These are phyloP conservation scores for Paracanthobrama guichenoti DNA, from an alignment of 2,113 vertebrate species.

Conservation along the genomic window DNA sequence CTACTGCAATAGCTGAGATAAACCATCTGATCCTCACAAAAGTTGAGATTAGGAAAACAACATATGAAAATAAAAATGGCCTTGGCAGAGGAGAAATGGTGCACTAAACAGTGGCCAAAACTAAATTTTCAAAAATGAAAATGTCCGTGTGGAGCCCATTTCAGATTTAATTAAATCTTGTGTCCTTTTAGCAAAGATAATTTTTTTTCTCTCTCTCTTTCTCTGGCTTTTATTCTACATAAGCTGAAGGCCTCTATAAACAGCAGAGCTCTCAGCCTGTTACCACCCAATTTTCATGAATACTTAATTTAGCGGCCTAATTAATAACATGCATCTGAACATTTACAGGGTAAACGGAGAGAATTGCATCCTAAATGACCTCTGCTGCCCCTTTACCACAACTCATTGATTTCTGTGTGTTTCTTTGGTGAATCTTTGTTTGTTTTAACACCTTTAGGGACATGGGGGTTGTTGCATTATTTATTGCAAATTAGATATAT, in stretches of 20 bases:
- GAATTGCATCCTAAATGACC: slow-evolving; percentile 11
- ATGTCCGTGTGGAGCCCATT: not conserved
- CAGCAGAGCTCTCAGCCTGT: slow-evolving; percentile 23
- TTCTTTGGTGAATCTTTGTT: slow-evolving; percentile 18
- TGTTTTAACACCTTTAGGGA: slow-evolving; percentile 19
- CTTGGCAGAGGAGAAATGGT: not conserved
- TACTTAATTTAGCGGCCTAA: slow-evolving; percentile 5
- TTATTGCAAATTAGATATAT: slow-evolving; percentile 16
- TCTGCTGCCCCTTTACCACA: not conserved
- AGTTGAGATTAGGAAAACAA: slow-evolving; percentile 16
- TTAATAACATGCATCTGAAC: not conserved
- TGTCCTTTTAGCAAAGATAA: slow-evolving; percentile 42
- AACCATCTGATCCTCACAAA: slow-evolving; percentile 29
- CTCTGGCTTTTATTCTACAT: not conserved
- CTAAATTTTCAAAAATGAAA: slow-evolving; percentile 35
- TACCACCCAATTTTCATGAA: slow-evolving; percentile 29
- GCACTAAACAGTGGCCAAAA: slow-evolving; percentile 26
- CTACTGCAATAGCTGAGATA: not conserved
- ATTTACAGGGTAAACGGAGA: not conserved
- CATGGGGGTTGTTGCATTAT: slow-evolving; percentile 24
- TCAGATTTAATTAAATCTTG: slow-evolving; percentile 39
- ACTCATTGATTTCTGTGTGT: slow-evolving; percentile 16
- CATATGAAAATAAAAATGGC: slow-evolving; percentile 27
- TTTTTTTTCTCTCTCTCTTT: slow-evolving; percentile 29
- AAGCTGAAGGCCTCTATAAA: slow-evolving; percentile 15